phyloP scores from a whole-genome alignment of 2,888 invertebrate species.

The Arrhopalites spinosus region DNA sequence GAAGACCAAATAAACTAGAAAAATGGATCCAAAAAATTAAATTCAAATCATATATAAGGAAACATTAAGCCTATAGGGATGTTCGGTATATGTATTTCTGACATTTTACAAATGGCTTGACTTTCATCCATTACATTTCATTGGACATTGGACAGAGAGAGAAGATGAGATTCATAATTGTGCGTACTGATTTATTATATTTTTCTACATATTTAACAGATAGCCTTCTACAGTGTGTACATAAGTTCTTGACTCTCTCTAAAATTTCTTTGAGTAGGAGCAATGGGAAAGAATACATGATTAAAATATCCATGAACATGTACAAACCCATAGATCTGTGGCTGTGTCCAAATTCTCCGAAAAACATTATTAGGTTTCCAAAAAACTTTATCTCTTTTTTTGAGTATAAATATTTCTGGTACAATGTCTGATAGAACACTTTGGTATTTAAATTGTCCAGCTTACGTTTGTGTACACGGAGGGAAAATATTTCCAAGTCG shows the following conservation, averaged over 20 bases:
- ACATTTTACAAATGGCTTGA: not conserved
- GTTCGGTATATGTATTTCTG: no score
- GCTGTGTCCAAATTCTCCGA: not conserved
- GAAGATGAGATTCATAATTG: slow-evolving; percentile 26
- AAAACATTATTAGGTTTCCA: slow-evolving; percentile 6
- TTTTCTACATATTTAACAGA: slow-evolving; percentile 8
- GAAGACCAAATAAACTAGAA: not conserved
- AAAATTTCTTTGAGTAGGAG: slow-evolving; percentile 5
- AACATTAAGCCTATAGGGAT: not conserved
- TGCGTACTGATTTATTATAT: slow-evolving; percentile 34
- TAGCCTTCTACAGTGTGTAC: slow-evolving; percentile 29
- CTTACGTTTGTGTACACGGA: no score
- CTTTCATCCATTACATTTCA: not conserved
- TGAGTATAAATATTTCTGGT: not conserved
- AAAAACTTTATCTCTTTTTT: not conserved
- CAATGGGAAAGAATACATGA: not conserved
- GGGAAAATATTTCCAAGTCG: no score
- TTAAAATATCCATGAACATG: slow-evolving; percentile 13
- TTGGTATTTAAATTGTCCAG: no score
- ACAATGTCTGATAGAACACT: no score
- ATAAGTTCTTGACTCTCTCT: slow-evolving; percentile 11
- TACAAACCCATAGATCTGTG: not conserved
- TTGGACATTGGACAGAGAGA: not conserved
- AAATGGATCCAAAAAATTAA: not conserved
- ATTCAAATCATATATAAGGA: no score